Conservation (phyloP, 2,797 vertebrate species). For the Crocidura indochinensis region DNA sequence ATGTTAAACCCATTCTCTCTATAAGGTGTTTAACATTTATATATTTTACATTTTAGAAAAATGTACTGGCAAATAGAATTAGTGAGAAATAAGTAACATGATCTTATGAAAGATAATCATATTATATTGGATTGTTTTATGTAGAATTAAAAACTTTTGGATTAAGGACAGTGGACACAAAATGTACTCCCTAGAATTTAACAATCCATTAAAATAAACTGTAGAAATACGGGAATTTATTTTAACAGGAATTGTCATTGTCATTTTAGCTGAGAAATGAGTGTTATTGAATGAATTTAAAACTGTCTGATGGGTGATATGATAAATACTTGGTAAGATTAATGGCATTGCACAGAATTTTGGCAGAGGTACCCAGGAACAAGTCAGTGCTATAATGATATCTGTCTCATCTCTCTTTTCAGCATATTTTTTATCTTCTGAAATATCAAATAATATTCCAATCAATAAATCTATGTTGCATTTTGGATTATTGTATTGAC, state of each 20-base stretch:
- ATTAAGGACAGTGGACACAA: not conserved
- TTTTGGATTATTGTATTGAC: not conserved
- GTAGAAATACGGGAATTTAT: constrained; percentile 70
- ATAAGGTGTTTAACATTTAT: not conserved
- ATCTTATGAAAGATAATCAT: constrained; percentile 40
- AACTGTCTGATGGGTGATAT: constrained; percentile 55
- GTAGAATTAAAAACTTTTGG: constrained; percentile 34
- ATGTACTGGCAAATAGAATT: constrained; percentile 44
- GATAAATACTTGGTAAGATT: constrained; percentile 57
- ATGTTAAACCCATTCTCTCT: constrained; percentile 46
- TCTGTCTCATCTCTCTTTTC: not conserved
- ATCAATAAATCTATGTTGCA: not conserved
- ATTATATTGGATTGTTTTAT: constrained; percentile 33
- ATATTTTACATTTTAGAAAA: constrained; percentile 16
- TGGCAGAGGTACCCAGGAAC: constrained; percentile 25
- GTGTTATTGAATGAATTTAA: constrained; percentile 49
- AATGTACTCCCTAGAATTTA: constrained; percentile 63
- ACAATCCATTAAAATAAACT: constrained; percentile 65
- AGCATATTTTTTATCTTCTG: constrained; percentile 19
- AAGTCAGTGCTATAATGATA: not conserved
- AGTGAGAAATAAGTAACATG: constrained; percentile 23
- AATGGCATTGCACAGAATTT: constrained; percentile 22
- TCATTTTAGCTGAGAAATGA: constrained; percentile 56
- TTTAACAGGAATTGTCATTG: constrained; percentile 65
- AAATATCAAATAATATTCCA: not conserved